These are phyloP conservation scores for Mesoclemmys tuberculata DNA, from an alignment of 2,113 vertebrate genomes.

Conservation along the genomic window DNA sequence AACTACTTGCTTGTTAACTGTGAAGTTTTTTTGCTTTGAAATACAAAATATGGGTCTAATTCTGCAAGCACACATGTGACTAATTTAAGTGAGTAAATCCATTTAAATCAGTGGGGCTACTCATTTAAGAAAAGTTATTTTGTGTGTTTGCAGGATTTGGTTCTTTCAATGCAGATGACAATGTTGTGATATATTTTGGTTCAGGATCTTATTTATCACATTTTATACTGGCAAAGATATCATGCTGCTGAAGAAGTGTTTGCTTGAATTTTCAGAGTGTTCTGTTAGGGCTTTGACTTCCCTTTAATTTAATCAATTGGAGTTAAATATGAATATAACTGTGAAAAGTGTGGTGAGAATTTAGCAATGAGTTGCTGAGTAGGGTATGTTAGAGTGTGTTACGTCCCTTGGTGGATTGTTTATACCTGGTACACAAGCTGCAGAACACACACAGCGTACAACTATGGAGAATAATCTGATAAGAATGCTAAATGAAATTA, in stretches of 20 bases:
- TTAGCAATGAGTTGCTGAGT: background rate
- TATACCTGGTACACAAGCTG: background rate
- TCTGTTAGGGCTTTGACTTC: background rate
- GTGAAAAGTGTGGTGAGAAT: constrained; percentile 25
- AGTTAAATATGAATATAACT: background rate
- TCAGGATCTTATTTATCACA: background rate
- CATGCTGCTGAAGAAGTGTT: background rate
- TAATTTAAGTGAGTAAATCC: background rate
- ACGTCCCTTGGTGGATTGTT: background rate
- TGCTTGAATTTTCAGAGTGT: background rate
- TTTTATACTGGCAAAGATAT: background rate
- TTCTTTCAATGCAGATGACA: background rate
- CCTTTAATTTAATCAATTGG: background rate
- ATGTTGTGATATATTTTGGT: background rate
- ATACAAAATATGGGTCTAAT: background rate
- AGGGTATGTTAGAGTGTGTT: background rate
- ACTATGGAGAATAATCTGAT: background rate
- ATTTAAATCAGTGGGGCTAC: background rate
- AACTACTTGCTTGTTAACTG: background rate
- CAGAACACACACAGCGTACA: background rate
- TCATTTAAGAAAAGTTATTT: background rate
- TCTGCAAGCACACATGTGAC: background rate
- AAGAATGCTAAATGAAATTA: constrained; percentile 27
- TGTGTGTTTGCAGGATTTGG: background rate
- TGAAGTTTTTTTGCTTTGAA: background rate